A percentile compares a stretch with the other conserved stretches of the same genome.
These are phyloP conservation scores for Batillaria attramentaria DNA, from an alignment of 1,140 invertebrate genomes.

Conservation along the genomic window DNA sequence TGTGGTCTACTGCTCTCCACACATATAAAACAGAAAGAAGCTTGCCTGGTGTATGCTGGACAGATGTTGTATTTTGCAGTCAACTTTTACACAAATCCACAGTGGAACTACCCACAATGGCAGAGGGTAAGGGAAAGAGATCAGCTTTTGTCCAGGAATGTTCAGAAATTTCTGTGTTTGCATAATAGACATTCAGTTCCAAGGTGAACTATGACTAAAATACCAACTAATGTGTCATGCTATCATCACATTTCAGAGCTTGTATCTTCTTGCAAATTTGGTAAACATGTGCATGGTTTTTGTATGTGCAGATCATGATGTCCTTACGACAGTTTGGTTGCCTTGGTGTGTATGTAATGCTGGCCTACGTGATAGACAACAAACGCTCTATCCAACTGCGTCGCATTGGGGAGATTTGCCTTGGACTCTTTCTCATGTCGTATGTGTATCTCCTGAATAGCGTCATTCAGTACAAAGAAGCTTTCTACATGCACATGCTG, in stretches of 20 bases:
- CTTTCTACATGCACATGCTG: conserved; percentile 52
- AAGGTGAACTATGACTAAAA: neutral
- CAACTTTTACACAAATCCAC: conserved; percentile 53
- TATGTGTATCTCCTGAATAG: conserved; percentile 53
- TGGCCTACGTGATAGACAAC: conserved; percentile 47
- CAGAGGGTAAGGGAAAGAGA: conserved; percentile 49
- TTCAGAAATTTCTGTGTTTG: neutral
- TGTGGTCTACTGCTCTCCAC: conserved; percentile 57
- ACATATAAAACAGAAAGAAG: conserved; percentile 47
- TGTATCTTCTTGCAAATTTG: too few relatives aligned
- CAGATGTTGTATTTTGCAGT: conserved; percentile 58
- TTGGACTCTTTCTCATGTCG: conserved; percentile 57
- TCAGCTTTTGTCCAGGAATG: neutral
- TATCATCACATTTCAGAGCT: too few relatives aligned
- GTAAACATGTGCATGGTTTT: neutral
- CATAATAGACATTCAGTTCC: neutral
- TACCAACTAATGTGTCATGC: neutral
- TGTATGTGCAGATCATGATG: conserved; percentile 48
- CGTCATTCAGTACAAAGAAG: conserved; percentile 46
- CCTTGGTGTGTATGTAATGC: conserved; percentile 54
- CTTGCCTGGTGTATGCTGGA: conserved; percentile 54
- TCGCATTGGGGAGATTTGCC: conserved; percentile 50
- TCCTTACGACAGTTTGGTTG: conserved; percentile 49
- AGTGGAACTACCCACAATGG: conserved; percentile 55
- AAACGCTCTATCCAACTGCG: conserved; percentile 44